Base-by-base conservation (phyloP, 53 echinoderm and acorn worm genomes). In the Luidia sarsii region DNA sequence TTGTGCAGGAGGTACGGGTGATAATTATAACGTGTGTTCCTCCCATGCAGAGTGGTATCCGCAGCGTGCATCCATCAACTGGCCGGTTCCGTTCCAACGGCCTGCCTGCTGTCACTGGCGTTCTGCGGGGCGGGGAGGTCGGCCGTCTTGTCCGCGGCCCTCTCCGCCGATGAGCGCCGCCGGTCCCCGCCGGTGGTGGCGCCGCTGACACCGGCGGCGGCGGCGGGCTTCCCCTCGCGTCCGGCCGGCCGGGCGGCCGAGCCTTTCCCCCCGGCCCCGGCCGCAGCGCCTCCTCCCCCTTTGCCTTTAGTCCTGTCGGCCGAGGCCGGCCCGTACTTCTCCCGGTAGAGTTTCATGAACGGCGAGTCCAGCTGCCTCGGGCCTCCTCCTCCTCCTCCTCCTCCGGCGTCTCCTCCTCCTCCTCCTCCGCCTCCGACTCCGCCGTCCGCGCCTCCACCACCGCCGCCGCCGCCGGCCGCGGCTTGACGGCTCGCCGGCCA, bases 291-390 rank as follows among this genome's bases (percentile, higher is more conserved):
- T 38, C 29, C n/a, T n/a, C n/a, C n/a, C n/a, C n/a, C n/a, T n/a
- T n/a, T n/a, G 31, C 19, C 22, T 39, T 46, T 77, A 59, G 60
- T 77, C 34, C 77, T 39, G 33, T 77, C 61, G 60, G 7, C 13
- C 0, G 4, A 33, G 24, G 55, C 36, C 2, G 56, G 60, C 19
- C 77, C 77, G 77, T 77, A 77, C 23, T 86, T 89, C 71, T 92
- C 73, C 43, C 93, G 89, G 64, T 86, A 92, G 6, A 92, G 86
- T 51, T 83, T 86, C 93, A 92, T 83, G 65, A 92, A 92, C 11
- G 89, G 93, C 5, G 93, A 71, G 67, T 92, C 89, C 4, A 92
- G 41, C 23, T 64, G 77, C 0, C 86, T 65, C 55, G 69, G 65
- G 33, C 83, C 83, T 46, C 20, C 27, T 0, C 8, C 14, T n/a